Base-by-base conservation (phyloP, 64 coral and sea anemone species). In the Dendrophyllia cribrosa region DNA sequence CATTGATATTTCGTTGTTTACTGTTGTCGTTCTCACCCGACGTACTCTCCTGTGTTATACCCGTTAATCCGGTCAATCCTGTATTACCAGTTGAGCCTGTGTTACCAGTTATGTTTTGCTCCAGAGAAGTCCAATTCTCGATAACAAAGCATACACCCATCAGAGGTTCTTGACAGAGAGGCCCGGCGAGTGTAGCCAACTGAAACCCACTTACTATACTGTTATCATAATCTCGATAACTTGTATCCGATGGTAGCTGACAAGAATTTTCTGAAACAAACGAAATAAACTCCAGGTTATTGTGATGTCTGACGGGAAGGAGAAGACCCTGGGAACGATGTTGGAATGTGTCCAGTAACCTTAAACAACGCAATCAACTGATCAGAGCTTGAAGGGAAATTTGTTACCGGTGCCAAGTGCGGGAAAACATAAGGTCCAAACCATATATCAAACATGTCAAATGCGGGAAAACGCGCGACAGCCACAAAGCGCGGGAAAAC, bases 71-170 rank as follows among this genome's bases (percentile, higher is more conserved):
- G 15, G 70, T 23, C 76, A 13, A n/a, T 59, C 68, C 59, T 19
- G 80, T 61, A 13, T 19, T 70, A 62, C 48, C 82, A 67, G 20
- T 26, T 51, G 10, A 59, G 20, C 87, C 55, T 44, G 58, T 10
- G 6, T 21, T 43, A n/a, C 16, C 22, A 51, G 44, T 51, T n/a
- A 13, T 5, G 3, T 87, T 72, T 15, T 56, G 47, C 45, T 77
- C 89, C 72, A 66, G 11, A 76, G 84, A 73, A 70, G 69, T 92
- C 86, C 92, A 91, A 9, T 96, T 86, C 73, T 99, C 97, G 9
- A 99, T 94, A 20, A 96, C 72, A 58, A 99, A 96, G 68, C 94
- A 96, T 4, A 99, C 97, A 5, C 97, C 97, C 97, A 99, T 99
- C 58, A 99, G 66, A 55, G 97, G 97, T 89, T 99, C 97, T 82